Percentiles rank a stretch among this genome's conserved stretches.
Evolutionary conservation across 1,140 invertebrate species (phyloP).

Genomic region (Eubasilissa regina): DNA sequence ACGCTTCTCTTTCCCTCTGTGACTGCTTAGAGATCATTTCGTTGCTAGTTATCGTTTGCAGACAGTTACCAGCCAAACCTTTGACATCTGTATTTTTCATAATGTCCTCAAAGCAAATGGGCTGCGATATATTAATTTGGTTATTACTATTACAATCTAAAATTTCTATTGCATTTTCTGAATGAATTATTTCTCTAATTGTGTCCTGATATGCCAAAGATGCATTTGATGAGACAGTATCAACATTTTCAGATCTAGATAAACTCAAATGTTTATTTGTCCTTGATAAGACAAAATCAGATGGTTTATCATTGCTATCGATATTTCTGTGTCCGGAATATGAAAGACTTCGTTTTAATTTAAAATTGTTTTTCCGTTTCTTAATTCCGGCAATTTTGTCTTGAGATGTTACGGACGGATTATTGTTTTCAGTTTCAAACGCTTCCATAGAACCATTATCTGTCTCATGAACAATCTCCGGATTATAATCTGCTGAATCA

Average conservation of each 20-base stretch:
- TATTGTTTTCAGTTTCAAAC: conserved; percentile 5
- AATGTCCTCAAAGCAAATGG: conserved; percentile 22
- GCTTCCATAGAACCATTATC: conserved; percentile 44
- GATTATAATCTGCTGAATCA: conserved; percentile 26
- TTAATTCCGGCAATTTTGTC: conserved; percentile 34
- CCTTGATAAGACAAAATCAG: conserved; percentile 20
- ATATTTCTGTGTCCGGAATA: conserved; percentile 23
- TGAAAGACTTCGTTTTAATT: conserved; percentile 42
- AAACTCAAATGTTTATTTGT: conserved; percentile 28
- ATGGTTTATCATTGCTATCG: conserved; percentile 15
- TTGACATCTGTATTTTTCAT: conserved; percentile 27
- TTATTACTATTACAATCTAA: conserved; percentile 35
- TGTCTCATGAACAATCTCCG: conserved; percentile 30
- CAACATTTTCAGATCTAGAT: conserved; percentile 32
- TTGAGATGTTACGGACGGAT: background rate
- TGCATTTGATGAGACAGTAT: conserved; percentile 9
- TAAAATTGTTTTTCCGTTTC: conserved; percentile 44
- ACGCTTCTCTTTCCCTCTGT: conserved; percentile 2
- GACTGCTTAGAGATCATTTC: conserved; percentile 11
- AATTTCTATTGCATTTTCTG: conserved; percentile 8
- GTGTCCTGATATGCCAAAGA: background rate
- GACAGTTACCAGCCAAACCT: background rate
- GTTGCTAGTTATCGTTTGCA: conserved; percentile 13
- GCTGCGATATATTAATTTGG: background rate
- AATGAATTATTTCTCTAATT: background rate